Base-by-base conservation (phyloP, 2,113 vertebrate genomes). In the Carettochelys insculpta region DNA sequence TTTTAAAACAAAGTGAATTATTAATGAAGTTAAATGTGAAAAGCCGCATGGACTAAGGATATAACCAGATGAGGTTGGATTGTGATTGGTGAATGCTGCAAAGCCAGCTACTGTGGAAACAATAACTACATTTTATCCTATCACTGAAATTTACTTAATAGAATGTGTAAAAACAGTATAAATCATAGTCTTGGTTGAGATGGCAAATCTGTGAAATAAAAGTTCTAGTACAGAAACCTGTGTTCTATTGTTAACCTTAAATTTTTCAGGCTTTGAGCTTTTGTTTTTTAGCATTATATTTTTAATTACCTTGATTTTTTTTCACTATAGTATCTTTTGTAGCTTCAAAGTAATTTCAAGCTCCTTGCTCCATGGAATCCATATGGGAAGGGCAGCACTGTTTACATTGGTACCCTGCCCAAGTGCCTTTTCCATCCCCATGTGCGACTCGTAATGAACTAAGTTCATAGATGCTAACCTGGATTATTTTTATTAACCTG, bases 1-100 rank as follows among this genome's bases (percentile, higher is more conserved):
- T 87, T 89, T 81, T 92, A 80, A 87, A 92, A 16, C 71, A 89
- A 5, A 45, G 22, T 86, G 81, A 82, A 95, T 94, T 94, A 89
- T 89, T 95, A 78, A 95, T 94, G 24, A 81, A 80, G 80, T n/a
- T 34, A 85, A 92, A 90, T 81, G 78, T 86, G 80, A 54, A 84
- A 92, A 94, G 68, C 92, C 87, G 20, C 1, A 1, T 25, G 65
- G 83, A 50, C 52, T 53, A 29, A 61, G 58, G 91, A n/a, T 80
- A 90, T 3, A 34, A 77, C 58, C 58, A 90, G 1, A 4, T 82
- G 77, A 88, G 86, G 47, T 87, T 58, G 75, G 65, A 53, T 85
- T 47, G 61, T 68, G 38, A 76, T 41, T 34, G 0, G 11, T 80
- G 85, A 87, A 80, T 85, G 80, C 75, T 90, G 88, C 45, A 45